A percentile compares a stretch with the other conserved stretches of the same genome.
These are phyloP conservation scores for Pomatostomus ruficeps DNA, from an alignment of 2,113 vertebrate genomes.

Conservation along the genomic window DNA sequence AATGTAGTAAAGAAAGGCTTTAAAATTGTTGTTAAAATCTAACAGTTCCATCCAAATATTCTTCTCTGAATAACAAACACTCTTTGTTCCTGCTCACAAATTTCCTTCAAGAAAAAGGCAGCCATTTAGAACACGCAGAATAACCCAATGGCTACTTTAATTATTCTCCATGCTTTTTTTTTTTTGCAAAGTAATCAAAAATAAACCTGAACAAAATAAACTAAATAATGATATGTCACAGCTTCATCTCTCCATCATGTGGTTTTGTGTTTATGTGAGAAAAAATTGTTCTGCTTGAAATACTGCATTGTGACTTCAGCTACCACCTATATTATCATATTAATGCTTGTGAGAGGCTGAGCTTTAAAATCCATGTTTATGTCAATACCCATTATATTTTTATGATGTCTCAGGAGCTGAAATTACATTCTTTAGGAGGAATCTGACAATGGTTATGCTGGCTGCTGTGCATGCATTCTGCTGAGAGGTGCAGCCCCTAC, in stretches of 20 bases:
- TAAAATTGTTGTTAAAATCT: not conserved
- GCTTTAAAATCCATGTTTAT: not conserved
- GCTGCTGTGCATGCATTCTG: not conserved
- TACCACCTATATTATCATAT: not conserved
- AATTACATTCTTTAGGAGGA: not conserved
- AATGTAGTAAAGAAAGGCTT: not conserved
- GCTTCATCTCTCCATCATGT: not conserved
- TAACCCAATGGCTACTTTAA: not conserved
- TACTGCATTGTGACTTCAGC: not conserved
- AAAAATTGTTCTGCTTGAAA: not conserved
- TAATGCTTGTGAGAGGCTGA: not conserved
- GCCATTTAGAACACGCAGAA: not conserved
- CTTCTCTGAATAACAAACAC: not conserved
- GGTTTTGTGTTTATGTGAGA: not conserved
- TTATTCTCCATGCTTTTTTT: not conserved
- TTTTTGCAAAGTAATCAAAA: not conserved
- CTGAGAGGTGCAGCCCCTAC: not conserved
- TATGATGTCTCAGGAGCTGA: not conserved
- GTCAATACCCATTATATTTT: not conserved
- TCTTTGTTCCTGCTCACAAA: not conserved
- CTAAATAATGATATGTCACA: not conserved
- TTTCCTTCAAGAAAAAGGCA: not conserved
- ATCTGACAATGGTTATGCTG: not conserved
- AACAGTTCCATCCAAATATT: not conserved
- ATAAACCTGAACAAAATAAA: not conserved